Conservation (phyloP, 2,888 invertebrate species). For the Yponomeuta sedellus region DNA sequence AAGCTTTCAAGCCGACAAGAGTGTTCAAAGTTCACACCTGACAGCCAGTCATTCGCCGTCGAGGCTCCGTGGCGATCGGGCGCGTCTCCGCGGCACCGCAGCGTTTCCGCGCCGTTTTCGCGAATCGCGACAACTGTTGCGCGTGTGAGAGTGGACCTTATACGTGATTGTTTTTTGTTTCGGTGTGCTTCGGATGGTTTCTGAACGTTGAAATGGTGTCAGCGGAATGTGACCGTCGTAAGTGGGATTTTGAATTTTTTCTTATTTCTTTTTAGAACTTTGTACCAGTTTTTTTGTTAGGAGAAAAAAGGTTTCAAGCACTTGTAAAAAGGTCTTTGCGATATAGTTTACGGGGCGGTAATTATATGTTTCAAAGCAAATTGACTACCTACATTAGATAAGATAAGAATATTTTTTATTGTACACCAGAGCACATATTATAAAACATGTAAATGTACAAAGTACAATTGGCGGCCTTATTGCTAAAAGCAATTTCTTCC, state of each 20-base stretch:
- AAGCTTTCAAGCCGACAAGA: not conserved
- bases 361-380: too few species aligned
- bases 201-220: slow-evolving; percentile 34
- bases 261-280: not conserved
- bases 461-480: too few species aligned
- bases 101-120: not conserved
- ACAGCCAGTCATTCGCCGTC: slow-evolving; percentile 13
- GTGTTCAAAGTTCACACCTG: slow-evolving; percentile 14
- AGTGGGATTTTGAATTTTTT: slow-evolving; percentile 34
- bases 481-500: too few species aligned
- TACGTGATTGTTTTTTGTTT: slow-evolving; percentile 46
- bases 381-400: too few species aligned
- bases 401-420: too few species aligned
- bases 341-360: too few species aligned
- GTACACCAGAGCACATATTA: too few species aligned
- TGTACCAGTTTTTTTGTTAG: not conserved
- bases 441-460: too few species aligned
- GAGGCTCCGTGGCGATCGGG: not conserved
- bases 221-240: slow-evolving; percentile 51
- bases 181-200: slow-evolving; percentile 38
- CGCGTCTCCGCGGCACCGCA: not conserved
- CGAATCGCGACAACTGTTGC: not conserved
- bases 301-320: too few species aligned
- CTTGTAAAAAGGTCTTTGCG: too few species aligned
- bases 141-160: slow-evolving; percentile 43